phyloP scores from a whole-genome alignment of 2,888 invertebrate genomes.

The Drosophila rellima region DNA sequence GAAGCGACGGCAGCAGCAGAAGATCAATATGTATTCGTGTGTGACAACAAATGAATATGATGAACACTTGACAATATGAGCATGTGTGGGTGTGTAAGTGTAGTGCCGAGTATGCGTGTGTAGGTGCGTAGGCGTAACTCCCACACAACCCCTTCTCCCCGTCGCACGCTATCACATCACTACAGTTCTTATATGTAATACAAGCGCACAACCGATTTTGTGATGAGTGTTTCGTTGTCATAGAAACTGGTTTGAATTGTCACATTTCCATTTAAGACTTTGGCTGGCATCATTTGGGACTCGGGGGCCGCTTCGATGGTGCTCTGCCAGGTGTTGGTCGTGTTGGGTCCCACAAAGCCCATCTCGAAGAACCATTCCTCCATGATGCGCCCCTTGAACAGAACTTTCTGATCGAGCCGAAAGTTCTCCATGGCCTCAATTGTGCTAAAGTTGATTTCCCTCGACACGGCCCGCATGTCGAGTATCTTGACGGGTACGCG shows the following conservation, averaged over 20 bases:
- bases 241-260: conserved; percentile 98
- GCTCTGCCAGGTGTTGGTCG: conserved; percentile 99
- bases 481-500: conserved; percentile 98
- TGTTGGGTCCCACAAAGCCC: conserved; percentile 99
- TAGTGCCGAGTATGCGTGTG: not conserved
- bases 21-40: conserved; percentile 43
- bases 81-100: conserved; percentile 10
- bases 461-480: conserved; percentile 95
- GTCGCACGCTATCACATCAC: not conserved
- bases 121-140: conserved; percentile 16
- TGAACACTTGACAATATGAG: conserved; percentile 58
- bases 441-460: conserved; percentile 96
- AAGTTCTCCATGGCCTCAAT: conserved; percentile 98
- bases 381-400: conserved; percentile 95
- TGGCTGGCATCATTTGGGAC: conserved; percentile 99
- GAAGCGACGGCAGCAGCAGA: conserved; percentile 33
- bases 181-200: conserved; percentile 92
- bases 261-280: conserved; percentile 97
- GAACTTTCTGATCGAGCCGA: conserved; percentile 93
- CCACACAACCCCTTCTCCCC: conserved; percentile 19
- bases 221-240: conserved; percentile 97
- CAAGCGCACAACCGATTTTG: conserved; percentile 96
- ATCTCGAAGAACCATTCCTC: conserved; percentile 99
- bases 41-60: conserved; percentile 22
- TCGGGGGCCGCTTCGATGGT: conserved; percentile 99